phyloP scores from a whole-genome alignment of 2,113 vertebrate genomes.

The Fregata magnificens region DNA sequence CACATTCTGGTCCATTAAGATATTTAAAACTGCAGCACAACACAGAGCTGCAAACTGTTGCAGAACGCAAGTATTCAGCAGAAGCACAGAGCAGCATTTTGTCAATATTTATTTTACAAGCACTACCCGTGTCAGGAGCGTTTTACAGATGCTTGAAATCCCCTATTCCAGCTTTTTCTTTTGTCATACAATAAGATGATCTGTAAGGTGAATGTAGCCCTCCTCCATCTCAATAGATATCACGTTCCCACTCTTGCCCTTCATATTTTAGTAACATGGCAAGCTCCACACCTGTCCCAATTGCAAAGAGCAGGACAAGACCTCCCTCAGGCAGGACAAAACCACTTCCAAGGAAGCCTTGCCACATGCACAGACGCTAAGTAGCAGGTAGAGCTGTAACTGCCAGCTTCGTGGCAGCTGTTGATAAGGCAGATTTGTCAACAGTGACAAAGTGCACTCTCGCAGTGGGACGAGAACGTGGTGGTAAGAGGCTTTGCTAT shows the following conservation, averaged over 20 bases:
- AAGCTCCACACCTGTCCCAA: background rate
- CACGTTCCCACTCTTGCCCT: background rate
- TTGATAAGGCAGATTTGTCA: background rate
- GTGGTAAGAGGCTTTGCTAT: background rate
- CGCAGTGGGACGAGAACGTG: background rate
- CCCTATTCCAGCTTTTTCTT: background rate
- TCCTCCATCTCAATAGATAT: background rate
- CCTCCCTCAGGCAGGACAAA: background rate
- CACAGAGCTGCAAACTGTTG: background rate
- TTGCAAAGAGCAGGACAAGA: background rate
- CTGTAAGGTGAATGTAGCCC: background rate
- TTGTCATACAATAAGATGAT: rapidly evolving
- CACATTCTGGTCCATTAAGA: background rate
- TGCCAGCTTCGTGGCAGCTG: background rate
- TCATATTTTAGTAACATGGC: rapidly evolving
- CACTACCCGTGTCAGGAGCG: background rate
- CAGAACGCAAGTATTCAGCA: background rate
- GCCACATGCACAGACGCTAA: background rate
- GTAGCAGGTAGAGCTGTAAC: background rate
- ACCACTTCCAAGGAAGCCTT: background rate
- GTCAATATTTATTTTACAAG: background rate
- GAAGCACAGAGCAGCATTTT: background rate
- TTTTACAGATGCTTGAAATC: background rate
- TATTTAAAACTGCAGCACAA: background rate
- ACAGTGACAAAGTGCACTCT: background rate